phyloP scores from a whole-genome alignment of 2,113 vertebrate genomes.

The Poeciliopsis retropinna region DNA sequence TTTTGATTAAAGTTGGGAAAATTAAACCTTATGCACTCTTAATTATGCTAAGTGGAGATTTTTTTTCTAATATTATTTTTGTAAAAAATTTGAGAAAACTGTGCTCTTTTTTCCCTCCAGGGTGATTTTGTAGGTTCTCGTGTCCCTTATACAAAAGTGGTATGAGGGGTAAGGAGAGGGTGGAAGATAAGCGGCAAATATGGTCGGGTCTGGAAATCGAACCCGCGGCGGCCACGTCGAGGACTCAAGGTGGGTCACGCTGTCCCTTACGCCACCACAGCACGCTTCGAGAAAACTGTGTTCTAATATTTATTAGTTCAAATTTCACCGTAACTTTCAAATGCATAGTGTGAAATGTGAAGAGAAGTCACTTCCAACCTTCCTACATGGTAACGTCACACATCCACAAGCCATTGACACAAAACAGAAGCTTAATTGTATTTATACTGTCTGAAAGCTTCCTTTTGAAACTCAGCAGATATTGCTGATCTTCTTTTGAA shows the following conservation, averaged over 20 bases:
- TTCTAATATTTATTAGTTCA: constrained; percentile 25
- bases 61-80: constrained; percentile 13
- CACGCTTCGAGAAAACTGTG: neutral
- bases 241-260: too few relatives aligned
- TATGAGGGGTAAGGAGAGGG: too few relatives aligned
- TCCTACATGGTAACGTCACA: neutral
- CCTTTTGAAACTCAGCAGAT: constrained; percentile 43
- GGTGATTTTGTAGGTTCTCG: too few relatives aligned
- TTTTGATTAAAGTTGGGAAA: constrained; percentile 57
- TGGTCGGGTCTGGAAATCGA: too few relatives aligned
- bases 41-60: constrained; percentile 61
- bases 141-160: too few relatives aligned
- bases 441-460: constrained; percentile 54
- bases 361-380: neutral
- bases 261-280: too few relatives aligned
- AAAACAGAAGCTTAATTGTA: constrained; percentile 41
- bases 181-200: too few relatives aligned
- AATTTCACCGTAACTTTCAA: constrained; percentile 2
- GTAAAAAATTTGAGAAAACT: neutral
- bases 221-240: too few relatives aligned
- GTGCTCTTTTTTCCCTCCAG: neutral
- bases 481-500: constrained; percentile 28
- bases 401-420: neutral
- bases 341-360: too few relatives aligned
- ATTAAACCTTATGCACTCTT: constrained; percentile 58